Conservation (phyloP, 1,140 invertebrate species). For the Mizuhopecten yessoensis region DNA sequence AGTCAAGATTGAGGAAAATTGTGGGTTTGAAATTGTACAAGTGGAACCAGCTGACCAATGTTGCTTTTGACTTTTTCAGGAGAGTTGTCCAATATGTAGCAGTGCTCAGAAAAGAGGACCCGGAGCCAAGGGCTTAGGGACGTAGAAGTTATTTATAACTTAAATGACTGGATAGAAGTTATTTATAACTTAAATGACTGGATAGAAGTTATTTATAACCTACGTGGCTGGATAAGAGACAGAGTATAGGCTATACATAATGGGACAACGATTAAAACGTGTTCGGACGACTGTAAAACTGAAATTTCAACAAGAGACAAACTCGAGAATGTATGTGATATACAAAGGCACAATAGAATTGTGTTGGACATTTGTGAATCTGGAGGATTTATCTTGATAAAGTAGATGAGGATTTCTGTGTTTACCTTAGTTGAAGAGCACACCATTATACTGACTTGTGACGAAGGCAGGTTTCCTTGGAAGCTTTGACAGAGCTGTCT, state of each 20-base stretch:
- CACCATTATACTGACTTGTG: too few relatives aligned
- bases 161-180: neutral
- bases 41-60: too few relatives aligned
- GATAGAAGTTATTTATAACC: neutral
- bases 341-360: neutral
- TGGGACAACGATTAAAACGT: neutral
- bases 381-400: too few relatives aligned
- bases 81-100: constrained; percentile 79
- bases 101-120: constrained; percentile 76
- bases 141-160: neutral
- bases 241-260: neutral
- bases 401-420: too few relatives aligned
- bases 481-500: too few relatives aligned
- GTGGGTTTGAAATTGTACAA: too few relatives aligned
- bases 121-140: constrained; percentile 60
- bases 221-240: neutral
- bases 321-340: neutral
- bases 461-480: too few relatives aligned
- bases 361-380: too few relatives aligned
- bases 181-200: too few relatives aligned
- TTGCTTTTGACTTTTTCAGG: too few relatives aligned
- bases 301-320: neutral
- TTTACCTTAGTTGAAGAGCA: too few relatives aligned
- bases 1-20: too few relatives aligned
- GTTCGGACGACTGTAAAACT: neutral